Conservation (phyloP, 2,888 invertebrate species). For the Mythimna vitellina region DNA sequence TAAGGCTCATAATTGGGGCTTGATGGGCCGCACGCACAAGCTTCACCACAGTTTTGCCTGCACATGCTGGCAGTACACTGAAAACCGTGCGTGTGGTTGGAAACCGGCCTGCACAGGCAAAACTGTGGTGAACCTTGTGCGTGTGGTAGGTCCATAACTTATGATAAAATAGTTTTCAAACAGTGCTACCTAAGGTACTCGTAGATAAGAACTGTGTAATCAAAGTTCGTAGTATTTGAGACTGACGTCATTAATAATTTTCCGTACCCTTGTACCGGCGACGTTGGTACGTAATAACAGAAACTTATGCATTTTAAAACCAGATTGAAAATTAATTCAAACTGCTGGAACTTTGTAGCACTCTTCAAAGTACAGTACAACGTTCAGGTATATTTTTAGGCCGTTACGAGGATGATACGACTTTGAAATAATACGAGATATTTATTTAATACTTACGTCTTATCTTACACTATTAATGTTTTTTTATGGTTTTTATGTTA, state of each 20-base stretch:
- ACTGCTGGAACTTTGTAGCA: conserved; percentile 23
- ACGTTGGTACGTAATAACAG: neutral
- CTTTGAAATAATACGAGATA: conserved; percentile 24
- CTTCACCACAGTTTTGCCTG: too few relatives aligned
- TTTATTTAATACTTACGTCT: neutral
- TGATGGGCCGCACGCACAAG: too few relatives aligned
- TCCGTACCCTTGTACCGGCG: too few relatives aligned
- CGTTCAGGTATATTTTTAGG: conserved; percentile 31
- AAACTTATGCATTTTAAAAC: conserved; percentile 10
- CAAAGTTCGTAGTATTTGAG: neutral
- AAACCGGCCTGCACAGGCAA: too few relatives aligned
- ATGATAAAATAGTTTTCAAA: neutral
- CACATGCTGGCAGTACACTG: too few relatives aligned
- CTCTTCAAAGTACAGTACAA: conserved; percentile 27
- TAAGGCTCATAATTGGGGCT: too few relatives aligned
- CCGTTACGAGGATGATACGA: conserved; percentile 15
- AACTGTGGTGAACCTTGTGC: too few relatives aligned
- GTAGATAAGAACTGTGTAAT: neutral
- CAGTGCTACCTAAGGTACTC: neutral
- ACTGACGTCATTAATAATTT: conserved; percentile 8
- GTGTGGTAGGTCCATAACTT: too few relatives aligned
- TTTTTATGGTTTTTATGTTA: too few relatives aligned
- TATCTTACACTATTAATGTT: too few relatives aligned
- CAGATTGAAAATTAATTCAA: conserved; percentile 20
- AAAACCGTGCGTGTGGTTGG: too few relatives aligned